phyloP scores from a whole-genome alignment of 1,140 invertebrate genomes.

The Papilio helenus region DNA sequence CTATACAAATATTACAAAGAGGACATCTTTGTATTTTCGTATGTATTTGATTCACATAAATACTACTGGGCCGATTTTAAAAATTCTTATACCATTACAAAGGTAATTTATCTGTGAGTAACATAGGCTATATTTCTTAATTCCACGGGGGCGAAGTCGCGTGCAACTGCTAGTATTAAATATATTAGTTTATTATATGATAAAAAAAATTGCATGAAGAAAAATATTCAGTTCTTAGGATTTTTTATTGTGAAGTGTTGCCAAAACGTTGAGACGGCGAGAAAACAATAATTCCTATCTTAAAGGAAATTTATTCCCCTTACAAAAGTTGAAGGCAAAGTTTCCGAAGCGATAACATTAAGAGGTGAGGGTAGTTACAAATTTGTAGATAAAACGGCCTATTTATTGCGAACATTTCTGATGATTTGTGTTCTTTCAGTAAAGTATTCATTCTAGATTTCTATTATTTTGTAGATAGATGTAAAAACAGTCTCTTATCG shows the following conservation, averaged over 20 bases:
- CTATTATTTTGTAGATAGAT: background rate
- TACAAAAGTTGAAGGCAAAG: constrained; percentile 14
- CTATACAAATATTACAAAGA: no score
- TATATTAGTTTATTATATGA: no score
- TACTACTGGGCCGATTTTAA: no score
- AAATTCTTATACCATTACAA: no score
- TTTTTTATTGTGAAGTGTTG: background rate
- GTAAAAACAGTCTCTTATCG: no score
- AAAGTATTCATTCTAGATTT: background rate
- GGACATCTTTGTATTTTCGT: no score
- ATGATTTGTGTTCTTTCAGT: background rate
- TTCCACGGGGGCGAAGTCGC: no score
- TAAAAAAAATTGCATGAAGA: background rate
- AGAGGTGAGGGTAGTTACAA: constrained; percentile 29
- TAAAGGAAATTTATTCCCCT: constrained; percentile 3
- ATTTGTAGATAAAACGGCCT: constrained; percentile 25
- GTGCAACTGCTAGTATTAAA: no score
- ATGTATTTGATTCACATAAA: no score
- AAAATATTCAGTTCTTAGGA: background rate
- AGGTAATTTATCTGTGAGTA: no score
- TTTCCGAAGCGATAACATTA: constrained; percentile 20
- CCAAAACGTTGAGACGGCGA: constrained; percentile 1
- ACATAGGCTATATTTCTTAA: no score
- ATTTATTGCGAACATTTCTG: background rate
- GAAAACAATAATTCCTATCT: constrained; percentile 24